Evolutionary conservation across 2,113 vertebrate genomes (phyloP).

Genomic region (Percopsis transmontana): DNA sequence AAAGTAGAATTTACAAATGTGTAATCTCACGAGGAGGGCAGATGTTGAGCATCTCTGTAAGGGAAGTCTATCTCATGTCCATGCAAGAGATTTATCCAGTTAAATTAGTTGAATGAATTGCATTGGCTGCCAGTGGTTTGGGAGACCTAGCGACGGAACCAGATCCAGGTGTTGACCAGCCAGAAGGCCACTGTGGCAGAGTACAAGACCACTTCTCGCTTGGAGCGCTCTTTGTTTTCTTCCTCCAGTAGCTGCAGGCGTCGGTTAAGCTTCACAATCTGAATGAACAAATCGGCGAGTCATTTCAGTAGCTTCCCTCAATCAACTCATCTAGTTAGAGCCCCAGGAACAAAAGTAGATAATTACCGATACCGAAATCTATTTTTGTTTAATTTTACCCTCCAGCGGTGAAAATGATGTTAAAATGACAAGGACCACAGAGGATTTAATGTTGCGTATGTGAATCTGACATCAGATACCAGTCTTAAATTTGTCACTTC

Average conservation of each 20-base stretch:
- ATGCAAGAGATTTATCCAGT: conserved; percentile 6
- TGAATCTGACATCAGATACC: too few species aligned
- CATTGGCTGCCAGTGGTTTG: conserved; percentile 44
- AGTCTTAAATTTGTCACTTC: too few species aligned
- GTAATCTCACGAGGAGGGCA: background rate
- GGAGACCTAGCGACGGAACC: conserved; percentile 88
- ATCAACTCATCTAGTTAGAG: background rate
- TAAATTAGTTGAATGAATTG: conserved; percentile 44
- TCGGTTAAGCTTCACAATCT: conserved; percentile 97
- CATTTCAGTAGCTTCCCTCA: background rate
- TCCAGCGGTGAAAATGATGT: too few species aligned
- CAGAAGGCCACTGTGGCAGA: conserved; percentile 95
- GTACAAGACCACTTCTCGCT: conserved; percentile 92
- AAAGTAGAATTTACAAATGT: background rate
- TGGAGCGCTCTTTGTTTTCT: conserved; percentile 93
- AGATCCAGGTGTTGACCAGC: conserved; percentile 95
- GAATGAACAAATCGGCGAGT: conserved; percentile 13
- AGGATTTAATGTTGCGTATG: too few species aligned
- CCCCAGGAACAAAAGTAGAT: too few species aligned
- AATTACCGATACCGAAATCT: too few species aligned
- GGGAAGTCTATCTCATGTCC: background rate
- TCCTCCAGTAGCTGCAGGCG: conserved; percentile 93
- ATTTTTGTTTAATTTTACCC: too few species aligned
- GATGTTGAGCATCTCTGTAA: background rate
- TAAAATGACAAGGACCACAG: too few species aligned